Percentiles rank a stretch among this genome's conserved stretches.
Conservation (phyloP, 2,113 vertebrate genomes). For the Geothlypis trichas region DNA sequence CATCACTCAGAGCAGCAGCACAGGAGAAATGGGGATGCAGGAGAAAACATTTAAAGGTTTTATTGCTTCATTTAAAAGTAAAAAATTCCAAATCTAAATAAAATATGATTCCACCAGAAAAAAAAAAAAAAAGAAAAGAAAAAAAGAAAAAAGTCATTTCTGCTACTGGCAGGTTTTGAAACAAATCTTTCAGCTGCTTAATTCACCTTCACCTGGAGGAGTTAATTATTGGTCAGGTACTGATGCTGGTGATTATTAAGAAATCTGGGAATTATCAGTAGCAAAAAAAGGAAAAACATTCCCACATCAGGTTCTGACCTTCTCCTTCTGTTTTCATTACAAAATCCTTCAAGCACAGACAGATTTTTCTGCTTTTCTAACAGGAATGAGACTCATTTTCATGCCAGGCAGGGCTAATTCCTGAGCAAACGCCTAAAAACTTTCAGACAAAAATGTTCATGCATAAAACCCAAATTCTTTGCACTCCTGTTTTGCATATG, state of each 20-base stretch:
- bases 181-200: not conserved
- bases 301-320: not conserved
- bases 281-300: not conserved
- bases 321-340: not conserved
- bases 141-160: not conserved
- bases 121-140: not conserved
- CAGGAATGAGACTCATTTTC: not conserved
- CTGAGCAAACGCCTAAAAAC: not conserved
- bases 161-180: not conserved
- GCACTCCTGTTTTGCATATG: not conserved
- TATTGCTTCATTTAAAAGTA: not conserved
- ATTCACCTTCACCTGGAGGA: not conserved
- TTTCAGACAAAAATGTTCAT: not conserved
- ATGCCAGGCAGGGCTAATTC: not conserved
- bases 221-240: not conserved
- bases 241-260: not conserved
- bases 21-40: not conserved
- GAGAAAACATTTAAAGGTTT: not conserved
- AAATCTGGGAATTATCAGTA: not conserved
- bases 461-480: not conserved
- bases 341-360: not conserved
- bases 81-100: not conserved
- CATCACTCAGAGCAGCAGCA: not conserved
- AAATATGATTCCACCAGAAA: not conserved
- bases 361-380: not conserved